Evolutionary conservation across 2,797 vertebrate species (phyloP).

Genomic region (Cynodonichthys magdalenae): DNA sequence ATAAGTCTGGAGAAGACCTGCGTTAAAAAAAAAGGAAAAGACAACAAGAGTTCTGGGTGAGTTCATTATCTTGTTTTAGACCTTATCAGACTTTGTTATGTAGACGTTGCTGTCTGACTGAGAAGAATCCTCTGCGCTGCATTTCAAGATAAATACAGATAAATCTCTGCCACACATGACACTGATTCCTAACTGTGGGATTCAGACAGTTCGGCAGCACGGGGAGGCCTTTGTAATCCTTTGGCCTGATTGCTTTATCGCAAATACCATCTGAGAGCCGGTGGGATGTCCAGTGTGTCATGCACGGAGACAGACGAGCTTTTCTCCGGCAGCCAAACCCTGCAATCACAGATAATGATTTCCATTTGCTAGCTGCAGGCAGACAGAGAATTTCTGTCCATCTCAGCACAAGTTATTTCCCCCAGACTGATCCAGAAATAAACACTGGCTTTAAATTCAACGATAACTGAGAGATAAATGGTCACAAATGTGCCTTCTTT

Average conservation of each 20-base stretch:
- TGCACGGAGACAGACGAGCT: constrained; percentile 36
- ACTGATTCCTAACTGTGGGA: constrained; percentile 31
- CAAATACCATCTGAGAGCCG: constrained; percentile 53
- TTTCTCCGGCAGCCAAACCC: constrained; percentile 59
- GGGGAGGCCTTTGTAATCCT: constrained; percentile 35
- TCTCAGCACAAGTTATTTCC: constrained; percentile 40
- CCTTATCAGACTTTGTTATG: constrained; percentile 45
- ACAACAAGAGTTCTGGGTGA: constrained; percentile 49
- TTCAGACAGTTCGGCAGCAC: constrained; percentile 22
- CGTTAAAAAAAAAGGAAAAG: constrained; percentile 34
- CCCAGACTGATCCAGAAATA: constrained; percentile 24
- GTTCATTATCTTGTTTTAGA: constrained; percentile 53
- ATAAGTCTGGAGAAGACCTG: constrained; percentile 45
- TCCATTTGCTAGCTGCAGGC: constrained; percentile 64
- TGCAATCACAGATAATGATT: constrained; percentile 71
- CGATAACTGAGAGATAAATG: constrained; percentile 12
- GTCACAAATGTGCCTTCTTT: constrained; percentile 2
- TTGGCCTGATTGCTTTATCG: constrained; percentile 56
- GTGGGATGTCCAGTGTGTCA: constrained; percentile 49
- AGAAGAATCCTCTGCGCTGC: constrained; percentile 25
- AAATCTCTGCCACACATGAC: constrained; percentile 40
- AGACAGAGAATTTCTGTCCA: constrained; percentile 30
- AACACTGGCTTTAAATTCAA: constrained; percentile 22
- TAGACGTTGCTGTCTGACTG: constrained; percentile 23
- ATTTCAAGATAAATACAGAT: constrained; percentile 38